phyloP scores from a whole-genome alignment of 2,113 vertebrate genomes.

The Dicrurus megarhynchus region DNA sequence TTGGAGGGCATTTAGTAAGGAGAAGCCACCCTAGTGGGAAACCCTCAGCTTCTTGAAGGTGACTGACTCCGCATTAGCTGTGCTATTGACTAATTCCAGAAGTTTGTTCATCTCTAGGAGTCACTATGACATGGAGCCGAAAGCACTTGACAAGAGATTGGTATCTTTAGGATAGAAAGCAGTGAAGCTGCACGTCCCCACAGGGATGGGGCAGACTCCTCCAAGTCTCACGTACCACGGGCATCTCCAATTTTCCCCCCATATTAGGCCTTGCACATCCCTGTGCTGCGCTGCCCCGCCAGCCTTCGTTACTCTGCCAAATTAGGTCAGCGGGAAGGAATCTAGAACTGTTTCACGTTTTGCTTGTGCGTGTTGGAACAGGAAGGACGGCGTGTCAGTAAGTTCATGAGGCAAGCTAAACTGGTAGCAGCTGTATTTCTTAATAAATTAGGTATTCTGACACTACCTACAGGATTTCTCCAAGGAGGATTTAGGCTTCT shows the following conservation, averaged over 20 bases:
- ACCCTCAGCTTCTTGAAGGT: not conserved
- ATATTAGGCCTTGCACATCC: not conserved
- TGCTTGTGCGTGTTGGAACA: not conserved
- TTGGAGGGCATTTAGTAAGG: not conserved
- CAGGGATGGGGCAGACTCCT: not conserved
- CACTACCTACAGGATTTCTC: not conserved
- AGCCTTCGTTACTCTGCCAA: not conserved
- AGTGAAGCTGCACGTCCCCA: not conserved
- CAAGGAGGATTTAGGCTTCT: not conserved
- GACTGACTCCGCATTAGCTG: rapidly evolving
- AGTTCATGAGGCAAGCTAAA: not conserved
- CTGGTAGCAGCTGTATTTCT: not conserved
- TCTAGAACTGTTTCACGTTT: not conserved
- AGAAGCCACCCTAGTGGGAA: not conserved
- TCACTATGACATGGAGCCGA: rapidly evolving
- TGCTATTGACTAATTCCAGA: not conserved
- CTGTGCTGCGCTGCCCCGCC: rapidly evolving
- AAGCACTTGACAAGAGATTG: not conserved
- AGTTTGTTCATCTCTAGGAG: not conserved
- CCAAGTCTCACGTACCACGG: rapidly evolving
- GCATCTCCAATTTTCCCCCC: not conserved
- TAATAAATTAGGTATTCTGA: not conserved
- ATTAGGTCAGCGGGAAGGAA: not conserved
- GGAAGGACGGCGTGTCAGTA: not conserved
- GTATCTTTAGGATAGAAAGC: not conserved